Conservation (phyloP, 2,113 vertebrate genomes). For the Piliocolobus tephrosceles region DNA sequence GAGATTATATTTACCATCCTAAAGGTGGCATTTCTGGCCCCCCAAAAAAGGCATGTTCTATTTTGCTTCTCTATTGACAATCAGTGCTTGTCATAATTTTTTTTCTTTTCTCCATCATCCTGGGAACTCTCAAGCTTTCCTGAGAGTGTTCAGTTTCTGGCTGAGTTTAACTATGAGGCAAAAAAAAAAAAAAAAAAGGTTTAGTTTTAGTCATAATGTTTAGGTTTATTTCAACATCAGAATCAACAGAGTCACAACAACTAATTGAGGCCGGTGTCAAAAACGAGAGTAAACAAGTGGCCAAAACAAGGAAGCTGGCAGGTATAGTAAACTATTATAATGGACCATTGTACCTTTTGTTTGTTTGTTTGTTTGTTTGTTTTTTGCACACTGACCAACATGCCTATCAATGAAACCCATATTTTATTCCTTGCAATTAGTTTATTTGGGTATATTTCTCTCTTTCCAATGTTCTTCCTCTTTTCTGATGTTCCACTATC, state of each 20-base stretch:
- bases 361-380: neutral
- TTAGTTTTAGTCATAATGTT: neutral
- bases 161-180: neutral
- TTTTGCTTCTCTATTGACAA: neutral
- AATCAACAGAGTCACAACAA: neutral
- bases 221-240: neutral
- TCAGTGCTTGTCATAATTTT: neutral
- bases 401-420: neutral
- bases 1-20: neutral
- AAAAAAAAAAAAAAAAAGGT: neutral
- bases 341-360: neutral
- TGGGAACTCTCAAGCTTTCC: neutral
- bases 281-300: neutral
- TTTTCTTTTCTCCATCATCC: neutral
- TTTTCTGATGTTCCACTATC: neutral
- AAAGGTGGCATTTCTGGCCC: neutral
- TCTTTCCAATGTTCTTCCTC: neutral
- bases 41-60: neutral
- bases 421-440: neutral
- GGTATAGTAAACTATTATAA: neutral
- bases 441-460: neutral
- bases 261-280: neutral
- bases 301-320: neutral
- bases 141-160: neutral
- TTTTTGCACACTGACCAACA: neutral